phyloP scores from a whole-genome alignment of 2,888 invertebrate species.

The Diarsia dahlii region DNA sequence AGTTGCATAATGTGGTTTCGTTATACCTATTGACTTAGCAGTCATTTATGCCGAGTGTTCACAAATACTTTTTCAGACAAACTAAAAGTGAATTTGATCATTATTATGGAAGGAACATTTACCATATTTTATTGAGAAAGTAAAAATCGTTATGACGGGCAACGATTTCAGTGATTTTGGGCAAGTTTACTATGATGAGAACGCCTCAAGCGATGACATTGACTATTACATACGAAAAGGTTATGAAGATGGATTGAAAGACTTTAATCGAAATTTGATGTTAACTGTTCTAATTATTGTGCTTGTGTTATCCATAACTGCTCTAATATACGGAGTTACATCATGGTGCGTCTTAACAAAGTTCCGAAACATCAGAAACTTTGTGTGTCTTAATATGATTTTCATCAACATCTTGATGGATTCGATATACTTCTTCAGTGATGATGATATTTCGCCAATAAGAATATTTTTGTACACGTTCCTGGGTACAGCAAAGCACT shows the following conservation, averaged over 20 bases:
- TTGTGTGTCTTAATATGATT: neutral
- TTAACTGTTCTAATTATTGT: neutral
- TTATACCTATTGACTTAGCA: neutral
- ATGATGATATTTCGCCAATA: neutral
- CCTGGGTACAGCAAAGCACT: neutral
- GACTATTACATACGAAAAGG: neutral
- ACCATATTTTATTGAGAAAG: neutral
- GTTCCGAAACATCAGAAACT: neutral
- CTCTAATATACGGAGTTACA: neutral
- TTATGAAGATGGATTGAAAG: neutral
- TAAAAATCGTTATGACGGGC: neutral
- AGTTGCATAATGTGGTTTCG: neutral
- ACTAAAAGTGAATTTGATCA: neutral
- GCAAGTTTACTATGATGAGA: neutral
- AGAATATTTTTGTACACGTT: neutral
- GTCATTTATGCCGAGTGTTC: neutral
- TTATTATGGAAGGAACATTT: neutral
- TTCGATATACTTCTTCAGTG: neutral
- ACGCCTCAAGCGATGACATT: too few species aligned
- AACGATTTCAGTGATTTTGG: neutral
- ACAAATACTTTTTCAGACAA: neutral
- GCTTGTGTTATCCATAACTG: neutral
- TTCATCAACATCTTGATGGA: neutral
- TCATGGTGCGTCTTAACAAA: neutral
- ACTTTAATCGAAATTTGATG: neutral